Evolutionary conservation across 2,888 invertebrate genomes (phyloP).

Genomic region (Epinotia demarniana): DNA sequence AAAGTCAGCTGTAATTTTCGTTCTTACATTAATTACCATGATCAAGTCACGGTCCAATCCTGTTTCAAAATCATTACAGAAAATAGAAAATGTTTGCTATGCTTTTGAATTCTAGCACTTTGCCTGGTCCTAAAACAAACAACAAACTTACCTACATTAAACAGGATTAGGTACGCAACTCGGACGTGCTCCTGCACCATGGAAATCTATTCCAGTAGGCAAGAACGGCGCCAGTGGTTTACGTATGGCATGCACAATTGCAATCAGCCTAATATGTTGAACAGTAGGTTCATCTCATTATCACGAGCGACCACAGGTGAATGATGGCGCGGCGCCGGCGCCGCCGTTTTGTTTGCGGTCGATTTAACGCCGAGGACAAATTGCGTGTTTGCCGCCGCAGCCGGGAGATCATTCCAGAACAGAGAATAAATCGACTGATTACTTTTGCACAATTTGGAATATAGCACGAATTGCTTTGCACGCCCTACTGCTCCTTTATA

Average conservation of each 20-base stretch:
- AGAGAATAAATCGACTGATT: conserved; percentile 71
- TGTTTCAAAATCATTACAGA: too few relatives aligned
- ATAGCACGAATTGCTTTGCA: conserved; percentile 63
- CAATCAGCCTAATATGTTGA: conserved; percentile 84
- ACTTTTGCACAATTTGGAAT: conserved; percentile 70
- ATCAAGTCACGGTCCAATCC: background rate
- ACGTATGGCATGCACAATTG: conserved; percentile 70
- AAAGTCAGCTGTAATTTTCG: conserved; percentile 45
- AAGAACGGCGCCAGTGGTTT: conserved; percentile 61
- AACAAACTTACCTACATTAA: background rate
- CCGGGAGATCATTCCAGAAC: conserved; percentile 75
- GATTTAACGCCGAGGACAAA: conserved; percentile 83
- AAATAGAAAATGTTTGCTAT: background rate
- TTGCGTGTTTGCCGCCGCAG: conserved; percentile 81
- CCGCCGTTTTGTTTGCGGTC: conserved; percentile 83
- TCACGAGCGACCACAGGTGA: conserved; percentile 83
- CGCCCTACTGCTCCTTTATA: conserved; percentile 50
- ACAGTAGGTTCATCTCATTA: conserved; percentile 83
- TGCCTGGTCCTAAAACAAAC: background rate
- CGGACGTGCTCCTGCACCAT: conserved; percentile 46
- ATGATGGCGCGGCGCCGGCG: conserved; percentile 75
- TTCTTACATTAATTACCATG: background rate
- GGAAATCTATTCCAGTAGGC: conserved; percentile 65
- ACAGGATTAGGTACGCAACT: conserved; percentile 17
- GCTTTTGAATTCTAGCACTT: background rate